These are phyloP conservation scores for Dendrocincla fuliginosa DNA, from an alignment of 2,797 vertebrate species.

Conservation along the genomic window DNA sequence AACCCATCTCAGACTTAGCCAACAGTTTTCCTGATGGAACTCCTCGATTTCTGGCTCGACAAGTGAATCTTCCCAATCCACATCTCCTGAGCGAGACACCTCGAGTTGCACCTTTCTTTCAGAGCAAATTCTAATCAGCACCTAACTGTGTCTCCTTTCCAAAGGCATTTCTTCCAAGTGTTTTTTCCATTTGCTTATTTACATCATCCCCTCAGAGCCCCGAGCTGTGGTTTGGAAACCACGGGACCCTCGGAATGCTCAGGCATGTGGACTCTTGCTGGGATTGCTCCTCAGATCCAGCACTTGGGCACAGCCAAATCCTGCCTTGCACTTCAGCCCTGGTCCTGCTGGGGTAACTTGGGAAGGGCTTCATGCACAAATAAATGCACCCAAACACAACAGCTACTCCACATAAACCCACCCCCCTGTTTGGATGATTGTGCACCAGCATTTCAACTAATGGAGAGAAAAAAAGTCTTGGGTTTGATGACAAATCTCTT, in stretches of 20 bases:
- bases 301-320: slow-evolving; percentile 10
- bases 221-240: background rate
- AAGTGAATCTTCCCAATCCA: background rate
- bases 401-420: background rate
- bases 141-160: background rate
- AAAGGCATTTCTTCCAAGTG: background rate
- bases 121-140: background rate
- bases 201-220: background rate
- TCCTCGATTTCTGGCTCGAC: background rate
- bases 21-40: background rate
- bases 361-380: background rate
- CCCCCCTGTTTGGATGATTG: background rate
- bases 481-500: slow-evolving; percentile 7
- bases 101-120: background rate
- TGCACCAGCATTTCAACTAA: background rate
- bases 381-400: background rate
- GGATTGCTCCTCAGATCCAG: background rate
- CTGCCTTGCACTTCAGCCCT: slow-evolving; percentile 44
- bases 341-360: background rate
- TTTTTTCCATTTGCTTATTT: background rate
- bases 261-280: background rate
- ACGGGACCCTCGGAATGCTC: background rate
- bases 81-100: background rate
- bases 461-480: background rate
- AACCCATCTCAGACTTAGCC: background rate